Conservation (phyloP, 2,113 vertebrate genomes). For the Archilochus colubris region DNA sequence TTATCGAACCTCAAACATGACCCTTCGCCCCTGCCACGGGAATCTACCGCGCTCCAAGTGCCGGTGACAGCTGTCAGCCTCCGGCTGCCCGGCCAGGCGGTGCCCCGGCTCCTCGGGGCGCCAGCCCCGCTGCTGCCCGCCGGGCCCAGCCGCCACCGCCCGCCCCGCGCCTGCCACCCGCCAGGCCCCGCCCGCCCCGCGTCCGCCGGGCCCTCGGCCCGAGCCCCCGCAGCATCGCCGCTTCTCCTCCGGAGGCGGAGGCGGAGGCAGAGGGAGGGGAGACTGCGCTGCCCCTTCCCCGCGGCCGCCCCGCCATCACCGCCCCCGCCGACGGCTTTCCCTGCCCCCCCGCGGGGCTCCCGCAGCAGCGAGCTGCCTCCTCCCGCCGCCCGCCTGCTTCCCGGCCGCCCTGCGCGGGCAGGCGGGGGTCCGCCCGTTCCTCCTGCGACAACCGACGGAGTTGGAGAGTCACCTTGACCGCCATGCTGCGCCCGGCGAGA, state of each 20-base stretch:
- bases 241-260: background rate
- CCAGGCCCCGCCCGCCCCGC: background rate
- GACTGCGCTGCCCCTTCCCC: background rate
- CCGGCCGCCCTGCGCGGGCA: background rate
- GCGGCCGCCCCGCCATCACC: conserved; percentile 5
- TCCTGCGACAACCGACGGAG: conserved; percentile 46
- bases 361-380: background rate
- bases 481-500: conserved; percentile 89
- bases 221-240: background rate
- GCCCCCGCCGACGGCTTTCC: background rate
- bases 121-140: background rate
- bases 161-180: background rate
- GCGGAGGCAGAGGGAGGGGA: background rate
- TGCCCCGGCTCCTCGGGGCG: background rate
- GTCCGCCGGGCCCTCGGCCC: background rate
- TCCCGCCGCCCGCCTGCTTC: background rate
- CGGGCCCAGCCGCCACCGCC: background rate
- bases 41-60: background rate
- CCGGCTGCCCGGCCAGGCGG: background rate
- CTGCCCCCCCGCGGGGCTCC: background rate
- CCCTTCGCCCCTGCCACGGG: background rate
- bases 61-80: conserved; percentile 52
- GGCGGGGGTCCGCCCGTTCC: background rate
- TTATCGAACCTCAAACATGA: background rate
- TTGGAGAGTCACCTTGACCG: conserved; percentile 95